Conservation (phyloP, 1,140 invertebrate species). For the Coenobita brevimanus region DNA sequence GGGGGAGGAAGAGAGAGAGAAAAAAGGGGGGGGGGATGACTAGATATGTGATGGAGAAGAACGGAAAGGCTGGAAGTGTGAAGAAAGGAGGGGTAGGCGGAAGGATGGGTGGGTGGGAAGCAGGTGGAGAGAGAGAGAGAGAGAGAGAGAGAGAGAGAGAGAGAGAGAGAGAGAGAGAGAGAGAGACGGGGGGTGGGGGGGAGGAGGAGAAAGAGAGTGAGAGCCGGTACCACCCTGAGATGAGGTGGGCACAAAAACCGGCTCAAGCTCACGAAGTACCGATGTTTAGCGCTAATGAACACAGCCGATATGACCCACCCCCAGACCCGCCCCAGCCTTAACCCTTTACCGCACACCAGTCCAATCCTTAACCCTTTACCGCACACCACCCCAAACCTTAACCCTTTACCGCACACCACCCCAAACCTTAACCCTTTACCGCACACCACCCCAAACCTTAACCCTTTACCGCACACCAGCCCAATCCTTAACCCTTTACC, state of each 20-base stretch:
- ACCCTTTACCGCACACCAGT: not conserved
- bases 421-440: too few species aligned
- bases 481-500: too few species aligned
- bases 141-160: not conserved
- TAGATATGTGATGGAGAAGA: too few species aligned
- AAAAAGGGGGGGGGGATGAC: not conserved
- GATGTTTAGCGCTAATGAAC: conserved; percentile 53
- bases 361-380: not conserved
- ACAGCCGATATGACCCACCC: conserved; percentile 18
- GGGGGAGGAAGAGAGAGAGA: conserved; percentile 1
- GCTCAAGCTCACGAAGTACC: conserved; percentile 48
- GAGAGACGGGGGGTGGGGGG: not conserved
- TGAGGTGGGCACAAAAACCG: conserved; percentile 50
- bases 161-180: not conserved
- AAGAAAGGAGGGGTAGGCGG: too few species aligned
- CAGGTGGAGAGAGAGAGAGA: not conserved
- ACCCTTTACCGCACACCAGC: too few species aligned
- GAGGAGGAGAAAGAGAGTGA: not conserved
- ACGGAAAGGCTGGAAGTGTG: too few species aligned
- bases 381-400: too few species aligned
- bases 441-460: too few species aligned
- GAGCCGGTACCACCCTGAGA: not conserved
- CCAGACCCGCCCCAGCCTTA: not conserved
- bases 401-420: too few species aligned
- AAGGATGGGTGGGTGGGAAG: too few species aligned